Percentiles rank a stretch among this genome's conserved stretches.
Evolutionary conservation across 2,888 invertebrate species (phyloP).

Genomic region (Mactromeris polynyma): DNA sequence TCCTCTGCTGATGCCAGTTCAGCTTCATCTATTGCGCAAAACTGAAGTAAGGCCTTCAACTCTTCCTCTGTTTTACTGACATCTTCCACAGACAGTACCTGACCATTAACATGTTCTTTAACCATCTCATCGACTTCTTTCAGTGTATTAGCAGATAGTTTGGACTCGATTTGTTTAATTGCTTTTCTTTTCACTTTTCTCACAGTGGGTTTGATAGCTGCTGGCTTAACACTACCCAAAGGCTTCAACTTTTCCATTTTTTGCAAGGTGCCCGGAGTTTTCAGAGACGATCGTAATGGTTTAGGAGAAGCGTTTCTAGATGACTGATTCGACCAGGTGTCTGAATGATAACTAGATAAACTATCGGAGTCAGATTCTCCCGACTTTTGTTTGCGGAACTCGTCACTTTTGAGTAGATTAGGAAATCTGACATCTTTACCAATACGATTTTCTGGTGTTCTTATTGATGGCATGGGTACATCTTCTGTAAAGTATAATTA

Average conservation of each 20-base stretch:
- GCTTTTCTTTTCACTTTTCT: constrained; percentile 25
- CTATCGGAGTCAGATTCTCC: constrained; percentile 48
- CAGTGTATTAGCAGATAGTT: constrained; percentile 49
- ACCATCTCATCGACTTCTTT: constrained; percentile 68
- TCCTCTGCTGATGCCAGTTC: constrained; percentile 59
- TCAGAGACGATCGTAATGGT: constrained; percentile 39
- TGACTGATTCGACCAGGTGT: constrained; percentile 40
- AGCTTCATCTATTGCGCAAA: constrained; percentile 69
- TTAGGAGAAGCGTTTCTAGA: constrained; percentile 54
- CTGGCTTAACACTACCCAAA: neutral
- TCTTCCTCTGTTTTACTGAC: constrained; percentile 69
- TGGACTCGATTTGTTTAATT: constrained; percentile 39
- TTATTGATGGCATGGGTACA: neutral
- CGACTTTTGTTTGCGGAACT: constrained; percentile 36
- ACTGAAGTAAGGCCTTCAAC: constrained; percentile 72
- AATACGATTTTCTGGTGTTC: too few species aligned
- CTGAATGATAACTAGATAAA: constrained; percentile 41
- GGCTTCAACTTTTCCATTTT: constrained; percentile 34
- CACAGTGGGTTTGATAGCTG: constrained; percentile 6
- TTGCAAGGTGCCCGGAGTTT: constrained; percentile 33
- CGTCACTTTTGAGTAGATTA: constrained; percentile 26
- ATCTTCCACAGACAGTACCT: constrained; percentile 51
- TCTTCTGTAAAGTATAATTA: constrained; percentile 17
- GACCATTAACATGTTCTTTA: constrained; percentile 64
- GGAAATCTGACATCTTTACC: constrained; percentile 26